Base-by-base conservation (phyloP, 2,797 vertebrate genomes). In the Mionectes olivaceus region DNA sequence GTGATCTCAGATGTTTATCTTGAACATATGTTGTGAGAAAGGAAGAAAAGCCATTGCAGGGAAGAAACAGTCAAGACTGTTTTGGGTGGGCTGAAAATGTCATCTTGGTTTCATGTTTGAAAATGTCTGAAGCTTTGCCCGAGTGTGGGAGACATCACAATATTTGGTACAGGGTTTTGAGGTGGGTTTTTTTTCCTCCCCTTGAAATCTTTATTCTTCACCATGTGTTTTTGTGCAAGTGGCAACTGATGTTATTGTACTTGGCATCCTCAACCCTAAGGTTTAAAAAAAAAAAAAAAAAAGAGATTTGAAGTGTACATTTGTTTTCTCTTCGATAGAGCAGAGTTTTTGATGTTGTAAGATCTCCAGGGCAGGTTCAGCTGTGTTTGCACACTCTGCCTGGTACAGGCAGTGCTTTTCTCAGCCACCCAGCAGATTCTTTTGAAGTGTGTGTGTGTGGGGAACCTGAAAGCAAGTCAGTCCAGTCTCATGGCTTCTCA, bases 31-130 rank as follows among this genome's bases (percentile, higher is more conserved):
- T 67, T 69, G 53, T 56, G 63, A 59, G 79, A 49, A 37, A 53
- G 39, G 19, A 41, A 56, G 87, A 68, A 65, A 86, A 91, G 23
- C 21, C 12, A 32, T 22, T 55, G 69, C 46, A 69, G 78, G 46
- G 64, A 50, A 56, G 60, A 33, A 68, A 13, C 17, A 91, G 65
- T 55, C 0, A 0, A 37, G 78, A 64, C 57, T 89, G 73, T n/a
- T 71, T 43, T 71, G 83, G 92, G 64, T 92, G 73, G 84, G 89
- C 84, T 87, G 90, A 32, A 43, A 82, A 92, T 85, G 84, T 93
- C 75, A 46, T 71, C 43, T 80, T 52, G 22, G 25, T 61, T 94
- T 95, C 46, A 47, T 6, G 0, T 24, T 69, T 81, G 65, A 63
- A 89, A 90, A 61, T 41, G 52, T 67, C 1, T 7, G 39, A 50